phyloP scores from a whole-genome alignment of 2,888 invertebrate species.

The Ypsolopha scabrella region DNA sequence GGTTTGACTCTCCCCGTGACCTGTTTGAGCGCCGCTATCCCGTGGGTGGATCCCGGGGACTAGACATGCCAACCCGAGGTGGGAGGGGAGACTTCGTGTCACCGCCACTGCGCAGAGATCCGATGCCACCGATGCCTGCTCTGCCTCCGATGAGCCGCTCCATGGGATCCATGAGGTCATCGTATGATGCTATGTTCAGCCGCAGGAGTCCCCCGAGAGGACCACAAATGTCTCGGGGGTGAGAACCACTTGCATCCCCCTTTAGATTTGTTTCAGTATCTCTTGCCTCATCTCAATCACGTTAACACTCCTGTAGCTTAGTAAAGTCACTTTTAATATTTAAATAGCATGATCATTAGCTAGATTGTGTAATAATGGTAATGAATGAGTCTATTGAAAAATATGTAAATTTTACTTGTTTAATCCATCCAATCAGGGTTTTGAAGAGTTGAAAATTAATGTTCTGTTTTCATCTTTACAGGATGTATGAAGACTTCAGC shows the following conservation, averaged over 20 bases:
- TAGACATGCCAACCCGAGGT: conserved; percentile 65
- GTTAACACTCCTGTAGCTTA: not conserved
- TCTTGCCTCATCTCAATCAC: not conserved
- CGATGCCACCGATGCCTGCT: conserved; percentile 84
- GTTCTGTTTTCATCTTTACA: conserved; percentile 35
- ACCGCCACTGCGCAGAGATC: conserved; percentile 81
- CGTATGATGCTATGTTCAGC: conserved; percentile 86
- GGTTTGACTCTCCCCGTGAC: conserved; percentile 84
- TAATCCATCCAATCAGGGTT: no score
- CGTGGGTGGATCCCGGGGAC: conserved; percentile 63
- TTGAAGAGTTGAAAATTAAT: not conserved
- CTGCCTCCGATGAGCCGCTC: conserved; percentile 72
- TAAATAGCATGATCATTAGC: not conserved
- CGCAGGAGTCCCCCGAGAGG: conserved; percentile 80
- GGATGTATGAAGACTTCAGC: conserved; percentile 90
- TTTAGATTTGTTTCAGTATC: not conserved
- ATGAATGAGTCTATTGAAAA: no score
- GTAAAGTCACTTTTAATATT: not conserved
- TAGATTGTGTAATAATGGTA: no score
- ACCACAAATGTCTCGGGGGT: conserved; percentile 67
- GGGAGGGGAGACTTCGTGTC: conserved; percentile 77
- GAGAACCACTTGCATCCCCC: conserved; percentile 21
- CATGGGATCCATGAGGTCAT: conserved; percentile 78
- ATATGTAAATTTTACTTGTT: no score
- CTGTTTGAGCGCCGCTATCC: conserved; percentile 86